Percentiles rank a stretch among this genome's conserved stretches.
These are phyloP conservation scores for Monopterus albus DNA, from an alignment of 2,113 vertebrate species.

Conservation along the genomic window DNA sequence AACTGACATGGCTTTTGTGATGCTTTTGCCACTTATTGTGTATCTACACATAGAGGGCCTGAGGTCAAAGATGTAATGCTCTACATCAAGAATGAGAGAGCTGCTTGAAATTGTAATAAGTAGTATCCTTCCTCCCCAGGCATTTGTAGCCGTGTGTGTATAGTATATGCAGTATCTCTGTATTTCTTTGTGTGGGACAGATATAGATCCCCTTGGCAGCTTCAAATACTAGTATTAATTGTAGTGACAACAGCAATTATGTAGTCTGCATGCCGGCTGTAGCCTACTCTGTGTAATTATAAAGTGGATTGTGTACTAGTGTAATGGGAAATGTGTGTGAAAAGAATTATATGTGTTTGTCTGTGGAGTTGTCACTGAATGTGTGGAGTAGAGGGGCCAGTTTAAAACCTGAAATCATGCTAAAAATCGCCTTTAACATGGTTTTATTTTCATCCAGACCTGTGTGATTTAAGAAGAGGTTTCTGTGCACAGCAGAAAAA, in stretches of 20 bases:
- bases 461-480: neutral
- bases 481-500: neutral
- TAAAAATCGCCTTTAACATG: too few relatives aligned
- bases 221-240: constrained; percentile 89
- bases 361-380: neutral
- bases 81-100: neutral
- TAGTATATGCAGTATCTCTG: neutral
- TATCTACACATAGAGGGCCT: neutral
- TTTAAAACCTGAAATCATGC: neutral
- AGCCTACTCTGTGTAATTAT: neutral
- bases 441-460: neutral
- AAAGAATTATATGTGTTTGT: neutral
- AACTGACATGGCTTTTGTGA: neutral
- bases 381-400: too few relatives aligned
- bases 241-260: constrained; percentile 85
- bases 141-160: neutral
- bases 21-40: neutral
- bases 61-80: neutral
- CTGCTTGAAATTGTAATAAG: neutral
- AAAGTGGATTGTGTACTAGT: constrained; percentile 27
- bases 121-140: too few relatives aligned
- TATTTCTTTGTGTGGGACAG: neutral
- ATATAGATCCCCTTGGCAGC: neutral
- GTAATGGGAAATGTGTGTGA: neutral
- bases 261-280: neutral